phyloP scores from a whole-genome alignment of 2,113 vertebrate genomes.

The Raja brachyura region DNA sequence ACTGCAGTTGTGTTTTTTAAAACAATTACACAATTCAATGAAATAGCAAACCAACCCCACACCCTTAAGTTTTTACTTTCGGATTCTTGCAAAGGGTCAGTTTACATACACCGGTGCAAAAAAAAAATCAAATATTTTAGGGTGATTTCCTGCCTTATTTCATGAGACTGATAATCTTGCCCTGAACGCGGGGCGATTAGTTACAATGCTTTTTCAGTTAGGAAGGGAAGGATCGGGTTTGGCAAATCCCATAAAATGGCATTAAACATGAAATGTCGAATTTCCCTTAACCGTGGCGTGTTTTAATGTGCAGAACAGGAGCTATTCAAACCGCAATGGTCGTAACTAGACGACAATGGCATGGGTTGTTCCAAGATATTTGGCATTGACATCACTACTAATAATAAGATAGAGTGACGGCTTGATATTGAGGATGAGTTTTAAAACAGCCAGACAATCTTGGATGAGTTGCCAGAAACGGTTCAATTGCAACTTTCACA shows the following conservation, averaged over 20 bases:
- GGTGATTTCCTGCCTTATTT: background rate
- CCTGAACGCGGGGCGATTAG: background rate
- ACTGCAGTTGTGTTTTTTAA: background rate
- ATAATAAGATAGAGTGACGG: too few species aligned
- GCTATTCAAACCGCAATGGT: background rate
- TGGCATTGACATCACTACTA: too few species aligned
- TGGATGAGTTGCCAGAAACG: too few species aligned
- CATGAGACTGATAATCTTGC: background rate
- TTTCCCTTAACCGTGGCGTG: background rate
- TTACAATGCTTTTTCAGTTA: background rate
- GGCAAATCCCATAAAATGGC: background rate
- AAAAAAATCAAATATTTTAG: background rate
- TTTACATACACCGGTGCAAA: background rate
- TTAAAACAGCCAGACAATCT: background rate
- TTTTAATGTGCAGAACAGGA: background rate
- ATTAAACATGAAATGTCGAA: background rate
- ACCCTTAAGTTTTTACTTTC: background rate
- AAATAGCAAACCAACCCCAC: background rate
- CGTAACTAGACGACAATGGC: background rate
- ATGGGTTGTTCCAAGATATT: too few species aligned
- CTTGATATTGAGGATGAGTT: too few species aligned
- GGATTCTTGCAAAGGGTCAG: too few species aligned
- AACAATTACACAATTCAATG: background rate
- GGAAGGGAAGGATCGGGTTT: background rate
- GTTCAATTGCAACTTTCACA: too few species aligned